Evolutionary conservation across 2,888 invertebrate species (phyloP), one percentile per base, ranked within the genome.

Genomic region (Bombyx huttoni): DNA sequence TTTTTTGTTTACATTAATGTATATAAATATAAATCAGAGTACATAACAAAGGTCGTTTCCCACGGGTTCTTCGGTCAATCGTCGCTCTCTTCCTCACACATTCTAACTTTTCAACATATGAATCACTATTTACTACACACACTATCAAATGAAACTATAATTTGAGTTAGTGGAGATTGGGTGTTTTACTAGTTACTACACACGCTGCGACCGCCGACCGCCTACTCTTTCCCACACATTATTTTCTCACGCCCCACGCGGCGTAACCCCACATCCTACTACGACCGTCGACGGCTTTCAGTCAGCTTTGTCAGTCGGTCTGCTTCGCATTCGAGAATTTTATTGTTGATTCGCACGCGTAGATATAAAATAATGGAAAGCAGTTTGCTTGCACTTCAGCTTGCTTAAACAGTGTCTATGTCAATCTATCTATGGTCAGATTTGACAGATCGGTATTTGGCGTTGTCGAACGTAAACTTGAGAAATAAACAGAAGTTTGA

Each of bases 151-250:
- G 59, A 78, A 78, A 76, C 58, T 61, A 55, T 59, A 64, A 24
- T 24, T 24, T 24, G 24, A 24, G 24, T 24, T 24, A 24, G 24
- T 24, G 24, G 24, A 24, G 24, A 24, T 5, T 24, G 24, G 64
- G 67, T 61, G 69, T 85, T 83, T 69, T 76, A 76, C 78, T 81
- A 82, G 84, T 81, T 82, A 83, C 81, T 84, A 81, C 82, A 81
- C 86, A 87, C 82, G 91, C 91, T 90, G 91, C 89, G 89, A 73
- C 64, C 24, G 24, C 80, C 78, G 77, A 71, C 77, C 92, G 92
- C 92, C 92, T 92, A 92, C 92, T 92, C 91, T 92, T 93, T 93
- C 93, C 92, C 93, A 93, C 93, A 92, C 91, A 91, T 91, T 90
- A 90, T 92, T 93, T 93, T 91, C 93, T 92, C 92, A 93, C 93